Evolutionary conservation across 2,113 vertebrate genomes (phyloP).

Genomic region (Ardeotis arabs): DNA sequence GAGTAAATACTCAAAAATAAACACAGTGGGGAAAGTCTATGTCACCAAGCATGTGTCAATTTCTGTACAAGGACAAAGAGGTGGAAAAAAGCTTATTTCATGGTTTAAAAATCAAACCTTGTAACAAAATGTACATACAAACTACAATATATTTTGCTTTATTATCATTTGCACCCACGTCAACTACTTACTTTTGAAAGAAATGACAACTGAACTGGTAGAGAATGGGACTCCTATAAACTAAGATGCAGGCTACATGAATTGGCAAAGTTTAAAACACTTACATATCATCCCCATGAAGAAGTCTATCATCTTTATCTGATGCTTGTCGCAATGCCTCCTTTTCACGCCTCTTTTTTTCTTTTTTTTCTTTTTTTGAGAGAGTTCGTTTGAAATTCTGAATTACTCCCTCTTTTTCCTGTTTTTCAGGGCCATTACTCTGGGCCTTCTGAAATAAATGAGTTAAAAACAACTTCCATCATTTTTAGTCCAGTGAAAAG

Average conservation of each 20-base stretch:
- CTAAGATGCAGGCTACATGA: not conserved
- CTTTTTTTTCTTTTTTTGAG: conserved; percentile 98
- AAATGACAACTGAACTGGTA: not conserved
- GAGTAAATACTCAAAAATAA: not conserved
- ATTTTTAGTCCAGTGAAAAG: not conserved
- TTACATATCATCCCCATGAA: conserved; percentile 88
- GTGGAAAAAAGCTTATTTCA: not conserved
- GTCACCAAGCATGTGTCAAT: not conserved
- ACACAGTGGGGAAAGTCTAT: not conserved
- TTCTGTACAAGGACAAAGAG: not conserved
- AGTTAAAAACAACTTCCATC: not conserved
- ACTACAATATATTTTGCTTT: not conserved
- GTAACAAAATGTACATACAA: not conserved
- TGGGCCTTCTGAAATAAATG: conserved; percentile 85
- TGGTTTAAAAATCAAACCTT: not conserved
- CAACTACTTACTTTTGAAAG: not conserved
- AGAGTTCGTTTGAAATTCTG: conserved; percentile 98
- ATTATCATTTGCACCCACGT: not conserved
- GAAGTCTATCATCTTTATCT: conserved; percentile 85
- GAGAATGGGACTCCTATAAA: not conserved
- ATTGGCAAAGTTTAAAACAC: not conserved
- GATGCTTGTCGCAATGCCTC: conserved; percentile 83
- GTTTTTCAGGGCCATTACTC: conserved; percentile 94
- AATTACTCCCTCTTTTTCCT: conserved; percentile 96
- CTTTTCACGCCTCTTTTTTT: conserved; percentile 95